A percentile compares a stretch with the other conserved stretches of the same genome.
Conservation (phyloP, 2,888 invertebrate genomes). For the Cryptocephalus moraei region DNA sequence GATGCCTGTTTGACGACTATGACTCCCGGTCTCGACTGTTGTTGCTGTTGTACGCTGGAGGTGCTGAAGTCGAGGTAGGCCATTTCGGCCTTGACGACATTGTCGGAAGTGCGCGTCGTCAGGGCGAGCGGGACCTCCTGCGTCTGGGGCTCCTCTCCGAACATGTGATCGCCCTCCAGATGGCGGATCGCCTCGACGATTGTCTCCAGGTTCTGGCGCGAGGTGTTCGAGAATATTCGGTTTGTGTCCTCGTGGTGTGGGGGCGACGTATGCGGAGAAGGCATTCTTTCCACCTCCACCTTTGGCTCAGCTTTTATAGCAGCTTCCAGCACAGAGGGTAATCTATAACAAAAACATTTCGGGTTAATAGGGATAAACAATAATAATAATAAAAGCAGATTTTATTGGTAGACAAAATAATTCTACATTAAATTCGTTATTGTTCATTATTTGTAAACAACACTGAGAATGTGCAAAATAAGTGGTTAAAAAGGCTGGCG, state of each 20-base stretch:
- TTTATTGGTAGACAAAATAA: constrained; percentile 9
- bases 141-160: constrained; percentile 58
- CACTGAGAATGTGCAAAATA: no score
- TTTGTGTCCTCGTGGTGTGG: constrained; percentile 29
- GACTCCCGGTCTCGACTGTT: constrained; percentile 75
- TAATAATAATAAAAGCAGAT: background rate
- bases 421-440: no score
- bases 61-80: constrained; percentile 52
- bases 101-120: constrained; percentile 32
- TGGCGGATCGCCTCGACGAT: constrained; percentile 98
- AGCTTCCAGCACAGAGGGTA: constrained; percentile 69
- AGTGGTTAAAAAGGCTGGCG: no score
- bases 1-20: constrained; percentile 80
- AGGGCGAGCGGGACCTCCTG: constrained; percentile 52
- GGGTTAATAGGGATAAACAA: no score
- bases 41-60: constrained; percentile 37
- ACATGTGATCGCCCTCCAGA: constrained; percentile 90
- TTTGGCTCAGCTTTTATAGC: constrained; percentile 83
- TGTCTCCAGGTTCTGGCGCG: constrained; percentile 91
- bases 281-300: constrained; percentile 20
- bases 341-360: constrained; percentile 19
- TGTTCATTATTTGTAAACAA: no score
- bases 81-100: constrained; percentile 46
- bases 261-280: constrained; percentile 20
- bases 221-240: constrained; percentile 55